Evolutionary conservation across 2,113 vertebrate genomes (phyloP).

Genomic region (Neopipo cinnamomea): DNA sequence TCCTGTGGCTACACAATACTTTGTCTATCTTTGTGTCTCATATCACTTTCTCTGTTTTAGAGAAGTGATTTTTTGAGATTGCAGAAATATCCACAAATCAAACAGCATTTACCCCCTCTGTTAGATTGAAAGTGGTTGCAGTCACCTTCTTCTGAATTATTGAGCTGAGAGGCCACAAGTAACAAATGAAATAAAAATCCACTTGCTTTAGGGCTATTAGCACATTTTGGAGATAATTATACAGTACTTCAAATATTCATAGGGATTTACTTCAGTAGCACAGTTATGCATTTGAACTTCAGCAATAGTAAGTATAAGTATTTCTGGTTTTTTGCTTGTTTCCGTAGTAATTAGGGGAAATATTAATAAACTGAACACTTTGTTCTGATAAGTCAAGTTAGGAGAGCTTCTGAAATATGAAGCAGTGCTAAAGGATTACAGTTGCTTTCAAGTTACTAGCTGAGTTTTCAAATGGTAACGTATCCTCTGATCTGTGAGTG

Average conservation of each 20-base stretch:
- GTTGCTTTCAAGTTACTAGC: not conserved
- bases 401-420: conserved; percentile 2
- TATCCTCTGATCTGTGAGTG: not conserved
- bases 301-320: conserved; percentile 33
- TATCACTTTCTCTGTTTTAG: not conserved
- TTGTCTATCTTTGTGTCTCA: not conserved
- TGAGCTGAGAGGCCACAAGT: conserved; percentile 11
- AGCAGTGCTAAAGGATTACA: not conserved
- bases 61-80: conserved; percentile 31
- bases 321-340: conserved; percentile 55
- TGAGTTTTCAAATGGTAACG: not conserved
- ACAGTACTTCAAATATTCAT: conserved; percentile 43
- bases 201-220: conserved; percentile 8
- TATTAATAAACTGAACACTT: conserved; percentile 60
- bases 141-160: not conserved
- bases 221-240: conserved; percentile 41
- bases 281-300: conserved; percentile 17
- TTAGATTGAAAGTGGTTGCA: not conserved
- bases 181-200: conserved; percentile 5
- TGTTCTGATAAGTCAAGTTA: conserved; percentile 22
- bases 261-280: conserved; percentile 17
- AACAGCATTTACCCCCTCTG: conserved; percentile 1
- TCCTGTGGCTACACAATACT: not conserved
- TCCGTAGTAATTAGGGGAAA: conserved; percentile 66
- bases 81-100: conserved; percentile 16